Evolutionary conservation across 2,113 vertebrate species (phyloP).

Genomic region (Sphaerodactylus townsendi): DNA sequence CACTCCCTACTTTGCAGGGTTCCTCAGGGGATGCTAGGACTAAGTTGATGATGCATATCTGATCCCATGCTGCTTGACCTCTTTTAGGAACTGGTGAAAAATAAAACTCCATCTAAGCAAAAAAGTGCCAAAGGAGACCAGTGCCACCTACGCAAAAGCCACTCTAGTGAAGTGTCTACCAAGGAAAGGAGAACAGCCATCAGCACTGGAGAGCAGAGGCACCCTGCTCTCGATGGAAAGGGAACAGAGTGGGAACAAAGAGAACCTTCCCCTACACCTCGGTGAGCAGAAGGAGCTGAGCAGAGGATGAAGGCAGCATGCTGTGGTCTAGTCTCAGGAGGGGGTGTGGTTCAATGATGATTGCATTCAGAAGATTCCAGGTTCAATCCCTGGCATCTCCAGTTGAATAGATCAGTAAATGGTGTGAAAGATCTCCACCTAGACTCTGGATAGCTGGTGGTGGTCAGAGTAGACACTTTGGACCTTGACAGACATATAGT

Average conservation of each 20-base stretch:
- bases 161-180: background rate
- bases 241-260: constrained; percentile 49
- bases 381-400: no score
- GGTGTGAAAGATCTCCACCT: no score
- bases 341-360: no score
- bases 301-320: background rate
- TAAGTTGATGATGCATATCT: background rate
- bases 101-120: constrained; percentile 28
- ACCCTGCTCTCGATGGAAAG: background rate
- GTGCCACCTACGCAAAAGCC: background rate
- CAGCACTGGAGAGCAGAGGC: constrained; percentile 32
- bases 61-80: constrained; percentile 2
- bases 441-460: background rate
- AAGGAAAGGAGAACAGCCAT: background rate
- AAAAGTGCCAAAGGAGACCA: constrained; percentile 34
- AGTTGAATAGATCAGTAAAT: background rate
- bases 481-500: no score
- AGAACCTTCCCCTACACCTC: constrained; percentile 26
- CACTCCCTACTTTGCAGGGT: background rate
- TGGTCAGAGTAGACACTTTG: background rate
- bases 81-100: constrained; percentile 53
- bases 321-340: background rate
- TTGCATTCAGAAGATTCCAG: no score
- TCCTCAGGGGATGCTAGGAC: background rate
- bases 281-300: constrained; percentile 49